Evolutionary conservation across 2,797 vertebrate species (phyloP), one percentile per base, ranked within the genome.

Genomic region (Sparus aurata): DNA sequence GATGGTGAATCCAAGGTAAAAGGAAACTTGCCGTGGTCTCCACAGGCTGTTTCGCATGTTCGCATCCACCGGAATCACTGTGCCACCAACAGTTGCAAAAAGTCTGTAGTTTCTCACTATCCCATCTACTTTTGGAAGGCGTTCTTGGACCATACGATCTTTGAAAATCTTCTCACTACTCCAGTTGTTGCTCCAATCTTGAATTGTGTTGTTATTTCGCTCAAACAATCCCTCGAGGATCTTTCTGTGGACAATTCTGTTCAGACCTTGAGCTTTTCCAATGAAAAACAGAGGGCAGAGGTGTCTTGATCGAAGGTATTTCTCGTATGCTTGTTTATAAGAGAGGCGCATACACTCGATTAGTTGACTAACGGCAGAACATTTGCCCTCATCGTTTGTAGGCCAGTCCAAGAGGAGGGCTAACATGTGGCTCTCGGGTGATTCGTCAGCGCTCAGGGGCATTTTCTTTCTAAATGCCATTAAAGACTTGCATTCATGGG

Each of bases 1-100:
- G 79, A 89, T 85, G 16, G 49, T 89, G n/a, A 87, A 74, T 61
- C 87, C 87, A 52, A 85, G 68, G 57, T 78, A 72, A 34, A 89
- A 89, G 43, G 64, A 64, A 57, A 87, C 83, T 12, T 12, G 6
- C 0, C 71, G 17, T n/a, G 0, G 0, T 67, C 0, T 75, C 69
- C 70, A 77, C 6, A 54, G 9, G 15, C 17, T 27, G 17, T 53
- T 20, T 38, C 0, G 17, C 17, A 5, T 2, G 71, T 69, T 71
- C 11, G 57, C 78, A 2, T 53, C 22, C 15, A 89, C 16, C 12
- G 64, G 0, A 11, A 43, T 79, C 23, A 1, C 3, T 17, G 0
- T 43, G 5, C 18, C 68, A 25, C 13, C 34, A 38, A 80, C 0
- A 8, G 4, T 22, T 17, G 45, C 45, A n/a, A 17, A 75, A 10